Evolutionary conservation across 2,888 invertebrate species (phyloP), one percentile per base, ranked within the genome.

Genomic region (Cenopis cana): DNA sequence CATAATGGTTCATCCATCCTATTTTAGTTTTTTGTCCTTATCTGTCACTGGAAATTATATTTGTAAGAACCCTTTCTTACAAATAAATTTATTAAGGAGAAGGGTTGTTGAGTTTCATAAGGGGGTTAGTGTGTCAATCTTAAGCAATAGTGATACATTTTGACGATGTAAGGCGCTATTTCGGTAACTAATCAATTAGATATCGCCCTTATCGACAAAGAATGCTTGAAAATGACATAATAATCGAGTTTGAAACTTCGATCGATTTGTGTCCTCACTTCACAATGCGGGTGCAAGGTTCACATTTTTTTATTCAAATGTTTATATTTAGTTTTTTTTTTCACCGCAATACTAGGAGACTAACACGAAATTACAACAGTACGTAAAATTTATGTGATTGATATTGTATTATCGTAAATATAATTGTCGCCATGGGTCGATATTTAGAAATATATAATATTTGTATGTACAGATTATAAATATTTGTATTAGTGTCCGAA

Each of bases 371-470:
- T 60, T 66, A 60, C 65, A 38, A 66, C 66, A 41, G 64, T 65
- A 66, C 60, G 62, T 69, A 41, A 59, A 59, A 65, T 20, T 54
- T n/a, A 66, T 60, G 54, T 66, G 66, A 70, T 66, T 65, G 41
- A 70, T 55, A 68, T 69, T 46, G 59, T 70, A 46, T 70, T 54
- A 29, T 66, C 60, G 29, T 60, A 24, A 59, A 29, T 60, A 55
- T 52, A 52, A 60, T 41, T 52, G 36, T 70, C 70, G 70, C 70
- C 66, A 70, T 70, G 46, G 57, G 65, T 65, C 69, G 69, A 59
- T 59, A 56, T 50, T 17, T 56, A 61, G 14, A 46, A 55, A 60
- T 46, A 20, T 65, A n/a, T 60, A 66, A 59, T 66, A 29, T 56
- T 64, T 56, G 52, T 69, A 38, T 52, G 64, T 70, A 70, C 36